These are phyloP conservation scores for Entomyzon cyanotis DNA, from an alignment of 2,113 vertebrate species.

Conservation along the genomic window DNA sequence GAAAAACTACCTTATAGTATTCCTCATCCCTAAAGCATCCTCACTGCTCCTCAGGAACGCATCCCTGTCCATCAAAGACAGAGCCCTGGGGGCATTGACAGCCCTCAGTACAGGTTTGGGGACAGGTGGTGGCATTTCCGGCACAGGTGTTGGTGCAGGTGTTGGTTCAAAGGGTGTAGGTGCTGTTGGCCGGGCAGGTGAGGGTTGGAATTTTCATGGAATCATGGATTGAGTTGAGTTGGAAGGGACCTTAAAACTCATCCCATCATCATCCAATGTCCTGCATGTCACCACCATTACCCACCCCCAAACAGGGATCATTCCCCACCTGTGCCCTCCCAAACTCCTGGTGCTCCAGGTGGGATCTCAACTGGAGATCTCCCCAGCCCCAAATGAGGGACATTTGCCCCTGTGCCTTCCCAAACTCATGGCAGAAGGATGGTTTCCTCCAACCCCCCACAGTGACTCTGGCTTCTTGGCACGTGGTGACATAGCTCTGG, in stretches of 20 bases:
- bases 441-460: slow-evolving; percentile 77
- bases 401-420: not conserved
- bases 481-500: slow-evolving; percentile 76
- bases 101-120: slow-evolving; percentile 73
- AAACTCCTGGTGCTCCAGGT: not conserved
- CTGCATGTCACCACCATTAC: not conserved
- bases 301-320: not conserved
- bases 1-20: slow-evolving; percentile 61
- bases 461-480: slow-evolving; percentile 69
- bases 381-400: not conserved
- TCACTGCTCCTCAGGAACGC: slow-evolving; percentile 70
- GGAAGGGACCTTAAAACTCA: not conserved
- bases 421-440: slow-evolving; percentile 79
- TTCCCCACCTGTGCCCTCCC: too few species aligned
- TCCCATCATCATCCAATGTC: not conserved
- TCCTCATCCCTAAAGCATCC: slow-evolving; percentile 77
- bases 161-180: slow-evolving; percentile 77
- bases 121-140: slow-evolving; percentile 31
- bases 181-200: slow-evolving; percentile 76
- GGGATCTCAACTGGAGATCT: not conserved
- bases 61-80: slow-evolving; percentile 68
- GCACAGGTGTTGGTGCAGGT: slow-evolving; percentile 70
- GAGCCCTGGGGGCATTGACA: slow-evolving; percentile 77
- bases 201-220: slow-evolving; percentile 48
- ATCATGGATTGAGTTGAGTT: not conserved